These are phyloP conservation scores for Camponotus floridanus DNA, from an alignment of 1,140 invertebrate species.

Conservation along the genomic window DNA sequence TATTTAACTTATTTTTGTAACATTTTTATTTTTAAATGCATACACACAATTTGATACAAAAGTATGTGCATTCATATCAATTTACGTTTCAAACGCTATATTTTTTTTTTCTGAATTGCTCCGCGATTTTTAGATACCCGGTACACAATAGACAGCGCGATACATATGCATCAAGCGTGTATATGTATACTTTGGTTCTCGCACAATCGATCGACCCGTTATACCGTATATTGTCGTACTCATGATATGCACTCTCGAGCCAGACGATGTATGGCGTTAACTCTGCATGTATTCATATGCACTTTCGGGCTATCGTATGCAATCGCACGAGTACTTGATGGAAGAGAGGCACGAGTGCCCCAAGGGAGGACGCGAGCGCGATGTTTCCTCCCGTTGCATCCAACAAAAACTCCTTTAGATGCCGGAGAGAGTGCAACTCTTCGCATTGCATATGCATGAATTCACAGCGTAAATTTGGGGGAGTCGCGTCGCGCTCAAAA, in stretches of 20 bases:
- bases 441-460: conserved; percentile 49
- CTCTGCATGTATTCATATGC: conserved; percentile 27
- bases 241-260: conserved; percentile 49
- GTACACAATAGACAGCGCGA: background rate
- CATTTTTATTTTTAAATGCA: background rate
- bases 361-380: conserved; percentile 20
- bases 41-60: background rate
- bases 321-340: conserved; percentile 12
- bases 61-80: background rate
- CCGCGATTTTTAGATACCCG: background rate
- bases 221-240: background rate
- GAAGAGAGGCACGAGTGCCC: conserved; percentile 25
- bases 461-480: background rate
- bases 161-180: conserved; percentile 25
- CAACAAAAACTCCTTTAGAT: conserved; percentile 71
- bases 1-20: too few relatives aligned
- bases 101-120: background rate
- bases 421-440: conserved; percentile 59
- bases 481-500: background rate
- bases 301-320: conserved; percentile 49
- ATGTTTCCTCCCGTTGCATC: conserved; percentile 41
- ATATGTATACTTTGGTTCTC: conserved; percentile 8
- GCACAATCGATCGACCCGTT: conserved; percentile 40
- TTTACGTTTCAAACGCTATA: background rate
- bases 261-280: conserved; percentile 10